Evolutionary conservation across 2,888 invertebrate genomes (phyloP).

Genomic region (Rhodophaea formosa): DNA sequence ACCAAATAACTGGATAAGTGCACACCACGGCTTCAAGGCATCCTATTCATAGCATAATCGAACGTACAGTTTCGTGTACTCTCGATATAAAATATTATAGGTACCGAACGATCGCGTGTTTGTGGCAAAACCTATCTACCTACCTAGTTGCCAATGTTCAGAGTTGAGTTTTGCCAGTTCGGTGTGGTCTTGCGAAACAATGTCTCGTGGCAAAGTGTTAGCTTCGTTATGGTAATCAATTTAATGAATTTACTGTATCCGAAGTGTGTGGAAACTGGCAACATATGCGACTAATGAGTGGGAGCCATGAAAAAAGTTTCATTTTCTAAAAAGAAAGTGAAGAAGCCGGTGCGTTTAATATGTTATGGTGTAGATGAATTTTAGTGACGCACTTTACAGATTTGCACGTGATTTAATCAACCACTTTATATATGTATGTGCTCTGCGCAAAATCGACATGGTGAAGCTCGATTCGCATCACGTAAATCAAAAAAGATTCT

Average conservation of each 20-base stretch:
- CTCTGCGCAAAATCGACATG: neutral
- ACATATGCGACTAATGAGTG: slow-evolving; percentile 7
- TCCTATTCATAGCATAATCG: slow-evolving; percentile 5
- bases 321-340: slow-evolving; percentile 62
- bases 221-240: slow-evolving; percentile 21
- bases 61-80: slow-evolving; percentile 43
- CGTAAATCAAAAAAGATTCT: too few species aligned
- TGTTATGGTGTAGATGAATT: slow-evolving; percentile 43
- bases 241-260: slow-evolving; percentile 25
- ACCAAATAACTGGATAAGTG: neutral
- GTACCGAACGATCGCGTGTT: slow-evolving; percentile 67
- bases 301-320: slow-evolving; percentile 53
- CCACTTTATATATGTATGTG: slow-evolving; percentile 31
- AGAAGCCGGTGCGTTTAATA: slow-evolving; percentile 62
- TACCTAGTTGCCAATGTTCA: slow-evolving; percentile 65
- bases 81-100: slow-evolving; percentile 50
- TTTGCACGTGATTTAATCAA: slow-evolving; percentile 40
- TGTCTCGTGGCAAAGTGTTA: slow-evolving; percentile 43
- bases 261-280: slow-evolving; percentile 20
- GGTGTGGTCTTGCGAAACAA: slow-evolving; percentile 67
- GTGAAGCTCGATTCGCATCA: too few species aligned
- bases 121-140: slow-evolving; percentile 69
- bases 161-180: slow-evolving; percentile 60
- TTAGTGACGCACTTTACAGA: slow-evolving; percentile 48
- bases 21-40: neutral